phyloP scores from a whole-genome alignment of 2,888 invertebrate species.

The Mesorhabditis belari region DNA sequence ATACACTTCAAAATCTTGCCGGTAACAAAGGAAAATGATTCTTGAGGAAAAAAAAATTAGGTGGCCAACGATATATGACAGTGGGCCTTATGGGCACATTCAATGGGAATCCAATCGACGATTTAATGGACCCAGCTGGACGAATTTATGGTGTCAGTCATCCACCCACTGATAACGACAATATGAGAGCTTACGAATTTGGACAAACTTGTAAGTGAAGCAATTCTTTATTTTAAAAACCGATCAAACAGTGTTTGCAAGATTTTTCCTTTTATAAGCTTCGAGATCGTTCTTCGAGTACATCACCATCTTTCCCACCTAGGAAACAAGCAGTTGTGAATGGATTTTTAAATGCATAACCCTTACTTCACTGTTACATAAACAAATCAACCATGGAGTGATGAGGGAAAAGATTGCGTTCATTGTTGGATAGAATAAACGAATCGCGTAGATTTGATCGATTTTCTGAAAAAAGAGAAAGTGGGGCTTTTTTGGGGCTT shows the following conservation, averaged over 20 bases:
- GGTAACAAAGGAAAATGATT: conserved; percentile 9
- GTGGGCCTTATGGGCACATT: conserved; percentile 11
- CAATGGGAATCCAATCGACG: conserved; percentile 13
- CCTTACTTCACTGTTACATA: neutral
- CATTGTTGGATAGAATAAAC: neutral
- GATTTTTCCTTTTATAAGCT: conserved; percentile 1
- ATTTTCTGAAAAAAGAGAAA: neutral
- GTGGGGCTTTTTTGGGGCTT: neutral
- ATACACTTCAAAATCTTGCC: conserved; percentile 24
- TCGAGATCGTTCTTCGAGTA: neutral
- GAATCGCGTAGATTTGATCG: neutral
- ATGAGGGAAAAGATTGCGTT: neutral
- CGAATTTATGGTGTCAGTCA: conserved; percentile 8
- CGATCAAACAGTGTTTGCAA: neutral
- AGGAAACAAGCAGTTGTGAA: neutral
- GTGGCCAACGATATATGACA: conserved; percentile 1
- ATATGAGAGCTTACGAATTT: conserved; percentile 20
- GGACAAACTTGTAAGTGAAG: conserved; percentile 13
- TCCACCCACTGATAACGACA: conserved; percentile 24
- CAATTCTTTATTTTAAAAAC: no score
- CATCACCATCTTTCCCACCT: neutral
- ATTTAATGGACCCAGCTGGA: conserved; percentile 19
- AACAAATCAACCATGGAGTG: neutral
- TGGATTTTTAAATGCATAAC: neutral
- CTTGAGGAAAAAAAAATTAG: neutral